Percentiles rank a stretch among this genome's conserved stretches.
Conservation (phyloP, 2,888 invertebrate genomes). For the Dyspetes luteomarginatus region DNA sequence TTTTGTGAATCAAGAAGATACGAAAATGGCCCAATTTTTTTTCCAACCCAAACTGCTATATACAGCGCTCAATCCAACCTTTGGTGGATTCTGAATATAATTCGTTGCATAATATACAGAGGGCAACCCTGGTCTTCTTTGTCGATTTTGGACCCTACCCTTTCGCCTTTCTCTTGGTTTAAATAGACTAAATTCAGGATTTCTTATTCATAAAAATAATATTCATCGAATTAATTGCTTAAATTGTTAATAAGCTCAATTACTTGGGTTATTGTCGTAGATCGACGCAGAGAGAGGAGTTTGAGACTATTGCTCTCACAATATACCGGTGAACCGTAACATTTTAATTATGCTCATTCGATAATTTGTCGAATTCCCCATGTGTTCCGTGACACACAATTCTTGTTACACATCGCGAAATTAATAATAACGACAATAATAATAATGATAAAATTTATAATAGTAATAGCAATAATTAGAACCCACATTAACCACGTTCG, state of each 20-base stretch:
- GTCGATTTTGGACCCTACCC: no score
- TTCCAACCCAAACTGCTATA: no score
- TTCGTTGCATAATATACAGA: no score
- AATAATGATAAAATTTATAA: no score
- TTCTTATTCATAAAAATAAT: background rate
- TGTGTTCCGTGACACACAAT: background rate
- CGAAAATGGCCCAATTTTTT: no score
- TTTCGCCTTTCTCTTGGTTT: no score
- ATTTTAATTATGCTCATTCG: conserved; percentile 30
- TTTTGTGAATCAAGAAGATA: no score
- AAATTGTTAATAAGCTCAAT: background rate
- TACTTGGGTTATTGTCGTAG: background rate
- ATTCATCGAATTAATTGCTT: background rate
- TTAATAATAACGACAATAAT: no score
- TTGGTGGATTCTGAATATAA: no score
- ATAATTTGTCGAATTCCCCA: conserved; percentile 2
- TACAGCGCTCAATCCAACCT: no score
- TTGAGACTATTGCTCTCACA: conserved; percentile 3
- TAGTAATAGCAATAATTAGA: background rate
- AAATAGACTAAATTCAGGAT: no score
- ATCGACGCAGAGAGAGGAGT: background rate
- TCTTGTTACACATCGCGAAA: background rate
- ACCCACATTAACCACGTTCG: background rate
- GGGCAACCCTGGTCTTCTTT: no score
- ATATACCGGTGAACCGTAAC: conserved; percentile 5